phyloP scores from a whole-genome alignment of 2,113 vertebrate genomes.

The Sphyrna mokarran region DNA sequence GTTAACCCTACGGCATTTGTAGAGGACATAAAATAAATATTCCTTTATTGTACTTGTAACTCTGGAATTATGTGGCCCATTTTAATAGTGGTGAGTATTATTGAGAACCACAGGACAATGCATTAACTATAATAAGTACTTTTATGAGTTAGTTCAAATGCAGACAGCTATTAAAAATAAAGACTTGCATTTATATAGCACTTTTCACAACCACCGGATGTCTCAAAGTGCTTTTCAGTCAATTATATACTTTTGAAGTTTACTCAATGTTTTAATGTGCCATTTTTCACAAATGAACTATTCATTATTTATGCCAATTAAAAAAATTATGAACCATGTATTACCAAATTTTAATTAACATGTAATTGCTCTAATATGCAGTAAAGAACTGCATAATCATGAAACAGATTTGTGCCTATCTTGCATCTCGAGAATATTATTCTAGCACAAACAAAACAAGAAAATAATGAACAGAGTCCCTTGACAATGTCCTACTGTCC shows the following conservation, averaged over 20 bases:
- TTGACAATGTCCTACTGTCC: not conserved
- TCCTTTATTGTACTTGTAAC: not conserved
- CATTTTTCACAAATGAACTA: not conserved
- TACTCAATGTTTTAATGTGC: no score
- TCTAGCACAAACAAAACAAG: not conserved
- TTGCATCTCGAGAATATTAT: not conserved
- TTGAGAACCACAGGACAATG: not conserved
- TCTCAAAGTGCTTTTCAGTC: no score
- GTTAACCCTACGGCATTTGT: not conserved
- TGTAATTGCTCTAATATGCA: not conserved
- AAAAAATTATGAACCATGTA: not conserved
- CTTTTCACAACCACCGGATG: no score
- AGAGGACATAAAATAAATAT: not conserved
- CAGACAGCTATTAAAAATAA: not conserved
- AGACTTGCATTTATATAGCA: no score
- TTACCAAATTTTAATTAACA: not conserved
- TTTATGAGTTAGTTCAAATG: not conserved
- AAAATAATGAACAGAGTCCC: not conserved
- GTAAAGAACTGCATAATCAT: no score
- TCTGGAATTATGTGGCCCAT: not conserved
- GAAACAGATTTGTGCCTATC: not conserved
- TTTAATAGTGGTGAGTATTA: not conserved
- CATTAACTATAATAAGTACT: not conserved
- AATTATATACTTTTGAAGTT: no score
- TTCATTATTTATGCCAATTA: not conserved